Evolutionary conservation across 2,113 vertebrate species (phyloP), one percentile per base, ranked within the genome.

Genomic region (Plotosus lineatus): DNA sequence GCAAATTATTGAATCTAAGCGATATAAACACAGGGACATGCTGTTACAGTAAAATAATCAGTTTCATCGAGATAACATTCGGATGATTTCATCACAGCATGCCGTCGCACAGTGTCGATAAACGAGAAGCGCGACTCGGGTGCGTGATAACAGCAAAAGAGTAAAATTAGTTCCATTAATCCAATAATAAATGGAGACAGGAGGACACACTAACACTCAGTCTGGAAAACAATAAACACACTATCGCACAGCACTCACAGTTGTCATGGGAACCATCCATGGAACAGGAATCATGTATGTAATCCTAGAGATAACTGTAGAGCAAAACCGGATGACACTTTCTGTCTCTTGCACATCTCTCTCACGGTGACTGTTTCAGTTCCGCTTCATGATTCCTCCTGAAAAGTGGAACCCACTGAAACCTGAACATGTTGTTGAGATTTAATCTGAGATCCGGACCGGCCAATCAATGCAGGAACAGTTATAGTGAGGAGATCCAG

Each of bases 251-350:
- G 26, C 28, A 14, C 40, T 44, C 15, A n/a, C n/a, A n/a, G 3
- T 73, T 33, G 28, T 10, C 69, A 33, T 78, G 85, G 69, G 8
- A 73, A 73, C 69, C 46, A 23, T 51, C 17, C 17, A 1, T 10
- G 36, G 69, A 19, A 33, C 3, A 3, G 4, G 38, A 68, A 1
- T 14, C 3, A 5, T 44, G 5, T 0, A 46, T 40, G 72, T 38
- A 38, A n/a, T 23, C 72, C 55, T 55, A 15, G 50, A 55, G 1
- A 8, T 75, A 17, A 75, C 55, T 55, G 31, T 38, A 75, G 19
- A 40, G 21, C 17, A n/a, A 55, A 55, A 75, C 33, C 36, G 48
- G 31, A 75, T 40, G 23, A 55, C 10, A 23, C 69, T 33, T 73
- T 33, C 44, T 75, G 44, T 53, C 31, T 40, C 14, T 75, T 58